Conservation (phyloP, 2,888 invertebrate species). For the Sarcophaga carnaria region DNA sequence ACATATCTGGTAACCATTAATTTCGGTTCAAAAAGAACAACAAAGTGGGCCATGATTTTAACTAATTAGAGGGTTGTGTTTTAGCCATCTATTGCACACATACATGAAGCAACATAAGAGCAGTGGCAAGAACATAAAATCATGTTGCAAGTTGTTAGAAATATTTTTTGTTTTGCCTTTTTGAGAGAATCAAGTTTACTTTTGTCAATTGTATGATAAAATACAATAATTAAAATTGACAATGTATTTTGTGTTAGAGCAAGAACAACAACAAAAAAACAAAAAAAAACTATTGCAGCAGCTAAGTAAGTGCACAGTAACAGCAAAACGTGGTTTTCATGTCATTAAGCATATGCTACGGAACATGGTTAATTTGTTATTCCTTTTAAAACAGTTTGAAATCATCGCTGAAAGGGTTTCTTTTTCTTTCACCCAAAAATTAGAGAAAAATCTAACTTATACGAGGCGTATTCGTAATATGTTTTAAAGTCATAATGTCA, state of each 20-base stretch:
- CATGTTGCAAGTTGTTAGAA: slow-evolving; percentile 29
- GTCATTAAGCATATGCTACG: neutral
- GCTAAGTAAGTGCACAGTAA: neutral
- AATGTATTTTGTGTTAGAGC: slow-evolving; percentile 33
- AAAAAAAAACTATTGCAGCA: neutral
- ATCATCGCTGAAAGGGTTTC: too few relatives aligned
- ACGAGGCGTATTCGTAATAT: neutral
- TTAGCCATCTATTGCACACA: neutral
- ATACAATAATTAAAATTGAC: slow-evolving; percentile 37
- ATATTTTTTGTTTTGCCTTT: neutral
- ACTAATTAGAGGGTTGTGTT: slow-evolving; percentile 56
- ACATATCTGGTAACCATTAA: too few relatives aligned
- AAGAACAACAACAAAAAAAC: neutral
- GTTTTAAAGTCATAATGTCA: neutral
- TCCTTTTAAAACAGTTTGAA: neutral
- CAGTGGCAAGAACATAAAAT: slow-evolving; percentile 3
- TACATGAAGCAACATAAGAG: neutral
- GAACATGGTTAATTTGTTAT: slow-evolving; percentile 1
- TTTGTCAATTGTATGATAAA: neutral
- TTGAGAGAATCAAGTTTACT: neutral
- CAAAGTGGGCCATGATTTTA: slow-evolving; percentile 57
- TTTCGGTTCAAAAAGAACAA: slow-evolving; percentile 27
- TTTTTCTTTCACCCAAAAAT: too few relatives aligned
- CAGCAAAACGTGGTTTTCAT: slow-evolving; percentile 18
- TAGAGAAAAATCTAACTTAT: too few relatives aligned